A percentile compares a stretch with the other conserved stretches of the same genome.
Evolutionary conservation across 2,113 vertebrate species (phyloP).

Genomic region (Oreochromis spilurus): DNA sequence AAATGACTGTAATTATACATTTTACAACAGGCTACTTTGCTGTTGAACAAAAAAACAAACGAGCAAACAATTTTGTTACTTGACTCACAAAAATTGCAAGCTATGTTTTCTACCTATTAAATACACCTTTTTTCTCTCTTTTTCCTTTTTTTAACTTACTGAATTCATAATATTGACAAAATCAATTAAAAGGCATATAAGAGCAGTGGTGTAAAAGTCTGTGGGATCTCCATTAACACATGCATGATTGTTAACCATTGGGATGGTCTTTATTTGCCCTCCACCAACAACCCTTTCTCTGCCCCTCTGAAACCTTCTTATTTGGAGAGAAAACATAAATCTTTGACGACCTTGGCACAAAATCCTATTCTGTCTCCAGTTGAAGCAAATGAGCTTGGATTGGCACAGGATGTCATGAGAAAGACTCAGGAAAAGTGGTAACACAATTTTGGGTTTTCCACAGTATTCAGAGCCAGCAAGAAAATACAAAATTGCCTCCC

Average conservation of each 20-base stretch:
- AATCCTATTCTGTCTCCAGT: not conserved
- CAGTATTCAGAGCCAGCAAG: not conserved
- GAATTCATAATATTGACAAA: not conserved
- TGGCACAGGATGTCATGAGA: not conserved
- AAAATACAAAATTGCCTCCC: not conserved
- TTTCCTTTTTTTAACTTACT: not conserved
- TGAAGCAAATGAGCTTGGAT: not conserved
- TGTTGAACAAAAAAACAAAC: not conserved
- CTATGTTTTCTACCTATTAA: accelerated
- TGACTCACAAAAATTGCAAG: accelerated
- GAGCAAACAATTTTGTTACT: not conserved
- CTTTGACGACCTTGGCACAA: not conserved
- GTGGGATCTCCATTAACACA: not conserved
- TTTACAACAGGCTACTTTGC: not conserved
- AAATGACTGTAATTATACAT: not conserved
- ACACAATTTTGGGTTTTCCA: not conserved
- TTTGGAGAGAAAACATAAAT: not conserved
- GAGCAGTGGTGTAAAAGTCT: not conserved
- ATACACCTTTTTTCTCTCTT: accelerated
- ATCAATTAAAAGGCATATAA: not conserved
- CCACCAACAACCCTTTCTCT: not conserved
- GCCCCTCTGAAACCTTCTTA: not conserved
- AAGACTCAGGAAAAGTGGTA: not conserved
- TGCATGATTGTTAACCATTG: not conserved
- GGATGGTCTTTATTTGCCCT: not conserved